Conservation (phyloP, 1,140 invertebrate genomes). For the Leptoteleia sp. region DNA sequence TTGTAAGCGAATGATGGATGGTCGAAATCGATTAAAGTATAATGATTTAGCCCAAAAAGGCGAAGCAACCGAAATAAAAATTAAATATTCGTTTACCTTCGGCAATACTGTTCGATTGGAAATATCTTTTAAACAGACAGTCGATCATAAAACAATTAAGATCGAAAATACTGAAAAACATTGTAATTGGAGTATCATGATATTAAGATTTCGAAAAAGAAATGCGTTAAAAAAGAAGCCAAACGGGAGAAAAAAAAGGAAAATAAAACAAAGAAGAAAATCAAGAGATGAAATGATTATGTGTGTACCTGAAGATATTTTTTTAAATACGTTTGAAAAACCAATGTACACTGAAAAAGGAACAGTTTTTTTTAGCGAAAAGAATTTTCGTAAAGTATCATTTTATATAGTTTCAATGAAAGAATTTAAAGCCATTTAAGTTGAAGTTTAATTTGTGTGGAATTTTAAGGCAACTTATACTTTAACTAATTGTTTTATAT, state of each 20-base stretch:
- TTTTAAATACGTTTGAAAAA: too few relatives aligned
- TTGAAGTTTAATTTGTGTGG: too few relatives aligned
- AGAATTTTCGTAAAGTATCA: too few relatives aligned
- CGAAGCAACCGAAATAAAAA: conserved; percentile 57
- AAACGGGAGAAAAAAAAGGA: conserved; percentile 31
- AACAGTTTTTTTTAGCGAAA: too few relatives aligned
- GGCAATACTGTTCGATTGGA: conserved; percentile 6
- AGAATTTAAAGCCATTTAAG: too few relatives aligned
- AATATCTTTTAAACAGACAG: conserved; percentile 4
- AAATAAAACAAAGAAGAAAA: conserved; percentile 20
- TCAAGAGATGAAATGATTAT: conserved; percentile 29
- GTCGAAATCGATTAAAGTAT: conserved; percentile 73
- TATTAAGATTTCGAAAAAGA: too few relatives aligned
- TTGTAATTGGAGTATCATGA: too few relatives aligned
- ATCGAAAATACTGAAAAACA: conserved; percentile 4
- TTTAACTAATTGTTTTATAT: too few relatives aligned
- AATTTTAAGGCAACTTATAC: too few relatives aligned
- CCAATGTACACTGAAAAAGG: too few relatives aligned
- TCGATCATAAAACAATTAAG: too few relatives aligned
- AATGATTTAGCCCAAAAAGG: conserved; percentile 64
- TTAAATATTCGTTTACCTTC: conserved; percentile 33
- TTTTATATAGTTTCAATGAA: too few relatives aligned
- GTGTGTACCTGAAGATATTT: conserved; percentile 24
- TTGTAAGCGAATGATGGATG: conserved; percentile 78
- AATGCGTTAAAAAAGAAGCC: conserved; percentile 22